phyloP scores from a whole-genome alignment of 2,113 vertebrate species.

The Misgurnus mizolepis region DNA sequence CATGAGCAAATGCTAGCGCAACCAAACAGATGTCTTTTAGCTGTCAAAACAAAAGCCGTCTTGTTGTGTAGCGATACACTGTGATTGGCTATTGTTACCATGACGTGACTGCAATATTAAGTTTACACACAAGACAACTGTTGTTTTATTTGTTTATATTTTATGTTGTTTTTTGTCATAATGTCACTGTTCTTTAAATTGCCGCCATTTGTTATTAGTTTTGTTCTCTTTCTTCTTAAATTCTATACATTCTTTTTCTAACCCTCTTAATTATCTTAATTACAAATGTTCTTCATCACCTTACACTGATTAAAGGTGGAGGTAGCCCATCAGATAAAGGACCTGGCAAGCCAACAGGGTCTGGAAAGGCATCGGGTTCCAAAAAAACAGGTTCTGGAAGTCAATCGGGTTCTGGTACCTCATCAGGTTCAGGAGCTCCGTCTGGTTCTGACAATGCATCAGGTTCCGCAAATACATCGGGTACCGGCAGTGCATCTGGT shows the following conservation, averaged over 20 bases:
- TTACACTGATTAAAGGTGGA: slow-evolving; percentile 31
- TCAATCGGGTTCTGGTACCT: background rate
- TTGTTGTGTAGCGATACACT: no score
- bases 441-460: slow-evolving; percentile 2
- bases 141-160: background rate
- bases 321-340: slow-evolving; percentile 32
- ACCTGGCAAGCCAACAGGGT: background rate
- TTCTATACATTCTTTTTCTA: slow-evolving; percentile 9
- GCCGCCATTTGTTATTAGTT: slow-evolving; percentile 21
- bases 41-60: no score
- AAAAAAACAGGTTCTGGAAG: slow-evolving; percentile 13
- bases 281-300: slow-evolving; percentile 4
- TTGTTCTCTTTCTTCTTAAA: background rate
- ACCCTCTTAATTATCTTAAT: slow-evolving; percentile 13
- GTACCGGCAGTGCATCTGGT: background rate
- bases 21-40: no score
- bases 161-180: slow-evolving; percentile 3
- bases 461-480: background rate
- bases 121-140: no score
- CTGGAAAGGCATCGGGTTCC: slow-evolving; percentile 5
- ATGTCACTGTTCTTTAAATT: slow-evolving; percentile 12
- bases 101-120: no score
- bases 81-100: no score
- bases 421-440: slow-evolving; percentile 16
- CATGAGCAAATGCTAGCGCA: no score